Conservation (phyloP, 2,113 vertebrate genomes). For the Cepphus grylle region DNA sequence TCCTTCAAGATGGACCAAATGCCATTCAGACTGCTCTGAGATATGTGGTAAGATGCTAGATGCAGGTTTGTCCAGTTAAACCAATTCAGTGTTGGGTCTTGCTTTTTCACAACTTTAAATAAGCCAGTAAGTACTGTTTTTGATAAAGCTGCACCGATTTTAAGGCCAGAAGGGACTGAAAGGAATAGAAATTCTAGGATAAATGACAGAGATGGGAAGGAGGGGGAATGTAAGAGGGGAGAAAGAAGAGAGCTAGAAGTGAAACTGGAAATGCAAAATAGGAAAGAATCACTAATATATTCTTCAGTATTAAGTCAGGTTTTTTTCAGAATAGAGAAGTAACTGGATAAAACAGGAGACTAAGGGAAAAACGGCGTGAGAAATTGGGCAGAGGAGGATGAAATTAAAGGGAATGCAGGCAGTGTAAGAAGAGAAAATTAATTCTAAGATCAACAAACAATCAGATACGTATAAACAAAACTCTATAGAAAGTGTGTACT, state of each 20-base stretch:
- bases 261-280: background rate
- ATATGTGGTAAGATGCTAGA: accelerated
- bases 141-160: background rate
- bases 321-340: background rate
- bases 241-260: background rate
- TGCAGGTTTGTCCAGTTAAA: background rate
- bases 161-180: background rate
- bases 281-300: background rate
- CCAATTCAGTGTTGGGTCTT: background rate
- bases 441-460: background rate
- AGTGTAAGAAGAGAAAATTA: background rate
- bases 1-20: background rate
- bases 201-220: background rate
- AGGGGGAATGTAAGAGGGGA: background rate
- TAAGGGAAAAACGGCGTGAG: background rate
- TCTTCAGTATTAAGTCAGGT: background rate
- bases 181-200: background rate
- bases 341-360: background rate
- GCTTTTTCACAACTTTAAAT: background rate
- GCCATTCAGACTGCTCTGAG: background rate
- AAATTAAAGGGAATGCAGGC: background rate
- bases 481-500: background rate
- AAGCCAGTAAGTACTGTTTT: background rate
- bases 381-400: background rate
- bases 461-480: background rate